Evolutionary conservation across 1,140 invertebrate genomes (phyloP).

Genomic region (Brachionus sp.): DNA sequence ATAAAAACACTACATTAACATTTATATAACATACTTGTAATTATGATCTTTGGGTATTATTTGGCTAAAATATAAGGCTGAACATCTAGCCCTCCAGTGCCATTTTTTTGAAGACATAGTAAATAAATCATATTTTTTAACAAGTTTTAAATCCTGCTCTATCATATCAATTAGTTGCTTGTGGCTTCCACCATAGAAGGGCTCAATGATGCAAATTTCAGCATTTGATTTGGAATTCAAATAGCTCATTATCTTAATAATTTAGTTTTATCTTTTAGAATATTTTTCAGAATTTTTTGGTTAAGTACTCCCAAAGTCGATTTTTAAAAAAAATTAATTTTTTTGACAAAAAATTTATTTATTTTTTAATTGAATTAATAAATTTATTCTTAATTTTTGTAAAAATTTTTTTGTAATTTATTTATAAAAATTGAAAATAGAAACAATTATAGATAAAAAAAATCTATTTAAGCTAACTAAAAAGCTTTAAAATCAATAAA

Average conservation of each 20-base stretch:
- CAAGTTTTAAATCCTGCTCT: slow-evolving; percentile 49
- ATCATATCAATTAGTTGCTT: slow-evolving; percentile 67
- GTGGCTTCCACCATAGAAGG: slow-evolving; percentile 71
- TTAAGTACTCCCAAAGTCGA: slow-evolving; percentile 1
- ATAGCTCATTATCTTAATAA: not conserved
- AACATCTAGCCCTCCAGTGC: slow-evolving; percentile 72
- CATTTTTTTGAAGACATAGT: slow-evolving; percentile 71
- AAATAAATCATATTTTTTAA: slow-evolving; percentile 49
- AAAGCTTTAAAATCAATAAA: too few relatives aligned
- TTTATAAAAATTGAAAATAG: too few relatives aligned
- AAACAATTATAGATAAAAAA: too few relatives aligned
- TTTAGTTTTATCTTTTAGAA: not conserved
- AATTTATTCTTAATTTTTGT: not conserved
- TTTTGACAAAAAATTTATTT: not conserved
- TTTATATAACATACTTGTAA: slow-evolving; percentile 55
- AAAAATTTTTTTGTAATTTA: too few relatives aligned
- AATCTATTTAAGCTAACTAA: too few relatives aligned
- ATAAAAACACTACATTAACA: too few relatives aligned
- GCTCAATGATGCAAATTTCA: slow-evolving; percentile 60
- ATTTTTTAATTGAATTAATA: not conserved
- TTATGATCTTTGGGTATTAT: slow-evolving; percentile 63
- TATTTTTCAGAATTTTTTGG: not conserved
- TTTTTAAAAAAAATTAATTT: not conserved
- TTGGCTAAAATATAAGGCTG: slow-evolving; percentile 66
- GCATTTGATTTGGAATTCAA: not conserved